phyloP scores from a whole-genome alignment of 92 coral and sea anemone genomes.

The Desmophyllum pertusum region DNA sequence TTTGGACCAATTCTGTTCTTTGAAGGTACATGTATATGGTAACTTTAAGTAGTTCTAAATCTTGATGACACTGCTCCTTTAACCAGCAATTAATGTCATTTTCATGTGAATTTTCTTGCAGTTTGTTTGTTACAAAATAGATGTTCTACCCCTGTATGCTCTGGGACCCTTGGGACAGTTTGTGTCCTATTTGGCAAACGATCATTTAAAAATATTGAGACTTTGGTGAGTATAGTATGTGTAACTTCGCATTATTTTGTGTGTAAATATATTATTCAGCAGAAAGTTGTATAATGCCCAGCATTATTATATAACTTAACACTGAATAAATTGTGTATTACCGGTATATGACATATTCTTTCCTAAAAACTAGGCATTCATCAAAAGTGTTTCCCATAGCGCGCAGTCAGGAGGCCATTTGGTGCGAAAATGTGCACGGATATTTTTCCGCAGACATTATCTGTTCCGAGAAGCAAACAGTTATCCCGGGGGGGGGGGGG shows the following conservation, averaged over 20 bases:
- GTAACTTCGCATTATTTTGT: neutral
- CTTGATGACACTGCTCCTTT: neutral
- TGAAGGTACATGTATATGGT: neutral
- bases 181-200: slow-evolving; percentile 46
- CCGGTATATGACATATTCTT: too few species aligned
- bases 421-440: too few species aligned
- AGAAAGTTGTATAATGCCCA: neutral
- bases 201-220: slow-evolving; percentile 44
- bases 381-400: too few species aligned
- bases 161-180: slow-evolving; percentile 67
- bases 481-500: too few species aligned
- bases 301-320: too few species aligned
- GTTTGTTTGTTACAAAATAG: slow-evolving; percentile 57
- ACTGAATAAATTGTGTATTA: too few species aligned
- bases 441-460: too few species aligned
- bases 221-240: slow-evolving; percentile 40
- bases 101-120: slow-evolving; percentile 8
- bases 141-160: slow-evolving; percentile 57
- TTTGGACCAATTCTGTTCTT: too few species aligned
- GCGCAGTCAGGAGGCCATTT: too few species aligned
- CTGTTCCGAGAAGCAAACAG: too few species aligned
- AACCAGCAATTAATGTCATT: neutral
- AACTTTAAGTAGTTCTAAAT: too few species aligned
- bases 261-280: neutral
- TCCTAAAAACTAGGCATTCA: too few species aligned